phyloP scores from a whole-genome alignment of 2,888 invertebrate species.

The Plemyria rubiginata region DNA sequence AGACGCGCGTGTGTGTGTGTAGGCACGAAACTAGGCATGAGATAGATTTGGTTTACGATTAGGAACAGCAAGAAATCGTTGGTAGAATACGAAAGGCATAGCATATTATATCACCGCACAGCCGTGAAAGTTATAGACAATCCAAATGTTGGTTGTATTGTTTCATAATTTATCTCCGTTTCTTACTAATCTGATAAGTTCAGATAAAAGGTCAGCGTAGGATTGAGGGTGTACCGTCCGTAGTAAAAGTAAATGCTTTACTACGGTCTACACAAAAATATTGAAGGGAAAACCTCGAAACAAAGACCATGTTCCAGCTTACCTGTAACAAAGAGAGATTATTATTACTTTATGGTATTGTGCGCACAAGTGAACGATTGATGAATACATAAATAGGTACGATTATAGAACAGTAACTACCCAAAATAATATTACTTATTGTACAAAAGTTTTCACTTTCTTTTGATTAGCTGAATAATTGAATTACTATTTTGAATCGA shows the following conservation, averaged over 20 bases:
- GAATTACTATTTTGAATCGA: too few relatives aligned
- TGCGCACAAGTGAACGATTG: conserved; percentile 42
- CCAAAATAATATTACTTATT: conserved; percentile 8
- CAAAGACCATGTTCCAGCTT: conserved; percentile 52
- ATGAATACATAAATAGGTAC: conserved; percentile 39
- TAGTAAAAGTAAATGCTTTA: too few relatives aligned
- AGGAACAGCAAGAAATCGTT: background rate
- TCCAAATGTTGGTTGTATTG: too few relatives aligned
- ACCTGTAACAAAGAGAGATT: conserved; percentile 71
- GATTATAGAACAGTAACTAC: conserved; percentile 1
- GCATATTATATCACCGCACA: too few relatives aligned
- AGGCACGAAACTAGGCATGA: background rate
- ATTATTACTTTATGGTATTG: conserved; percentile 54
- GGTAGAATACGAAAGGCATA: background rate
- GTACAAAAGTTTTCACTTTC: conserved; percentile 23
- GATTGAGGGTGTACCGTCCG: too few relatives aligned
- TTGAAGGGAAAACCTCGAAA: background rate
- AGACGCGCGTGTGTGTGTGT: conserved; percentile 4
- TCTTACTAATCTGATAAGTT: too few relatives aligned
- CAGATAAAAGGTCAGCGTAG: too few relatives aligned
- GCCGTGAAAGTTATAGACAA: too few relatives aligned
- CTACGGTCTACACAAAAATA: background rate
- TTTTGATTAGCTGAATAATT: conserved; percentile 1
- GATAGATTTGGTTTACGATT: background rate
- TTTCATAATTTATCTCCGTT: too few relatives aligned